Evolutionary conservation across 1,140 invertebrate genomes (phyloP), one percentile per base, ranked within the genome.

Genomic region (Leptinotarsa defecta): DNA sequence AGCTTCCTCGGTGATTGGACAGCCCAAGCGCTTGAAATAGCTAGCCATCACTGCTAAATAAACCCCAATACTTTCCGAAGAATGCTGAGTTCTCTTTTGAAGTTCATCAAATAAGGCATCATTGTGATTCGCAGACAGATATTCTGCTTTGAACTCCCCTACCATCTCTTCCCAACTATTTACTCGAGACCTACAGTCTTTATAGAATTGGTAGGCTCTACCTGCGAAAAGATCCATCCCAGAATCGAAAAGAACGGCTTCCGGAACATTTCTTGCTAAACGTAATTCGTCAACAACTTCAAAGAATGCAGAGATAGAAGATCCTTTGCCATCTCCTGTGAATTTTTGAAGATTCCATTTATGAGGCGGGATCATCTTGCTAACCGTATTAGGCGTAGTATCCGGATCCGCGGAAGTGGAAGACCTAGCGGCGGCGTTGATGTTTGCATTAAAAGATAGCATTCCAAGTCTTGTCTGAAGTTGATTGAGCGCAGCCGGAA

Each of bases 91-190:
- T n/a, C n/a, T n/a, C n/a, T n/a, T n/a, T n/a, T n/a, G n/a, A 68
- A 78, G 65, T 68, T 79, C 76, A 43, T 75, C 78, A 4, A 79
- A 73, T 22, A 79, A 61, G 5, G 49, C 13, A 15, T 79, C 78
- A 48, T 65, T 68, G 49, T 79, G 77, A 63, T 76, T 75, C 1
- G 69, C 22, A 11, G 78, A 48, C 65, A 68, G 78, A 76, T 78
- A 80, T 67, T 80, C 48, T 13, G 19, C 77, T 68, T 65, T 77
- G 68, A 43, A 83, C 65, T 34, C 65, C 68, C 4, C 79, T 48
- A 73, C 72, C 81, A 75, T 19, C 24, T 75, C 68, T n/a, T 75
- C 68, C 74, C 74, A 75, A 75, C 48, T 75, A 15, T 64, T 17
- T 6, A 75, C 62, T 57, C 68, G 68, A 19, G 48, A 22, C 6